Evolutionary conservation across 1,140 invertebrate species (phyloP), one percentile per base, ranked within the genome.

Genomic region (Sitobion miscanthi): DNA sequence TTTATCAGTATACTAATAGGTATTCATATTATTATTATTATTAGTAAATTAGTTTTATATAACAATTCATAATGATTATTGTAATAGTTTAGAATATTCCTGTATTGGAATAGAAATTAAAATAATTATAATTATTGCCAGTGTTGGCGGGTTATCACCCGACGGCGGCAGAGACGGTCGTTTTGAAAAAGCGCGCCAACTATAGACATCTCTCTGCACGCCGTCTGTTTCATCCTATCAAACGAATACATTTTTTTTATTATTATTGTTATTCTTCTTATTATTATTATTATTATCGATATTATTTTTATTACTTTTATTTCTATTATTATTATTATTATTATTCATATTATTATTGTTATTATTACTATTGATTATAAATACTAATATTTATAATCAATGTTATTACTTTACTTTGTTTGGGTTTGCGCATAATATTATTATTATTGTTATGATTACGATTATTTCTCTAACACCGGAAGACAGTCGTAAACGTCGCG

Each of bases 181-280:
- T 77, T 89, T 89, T 42, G 49, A 89, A 89, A 89, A 89, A 89
- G 88, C 88, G 52, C 88, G 88, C 88, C 88, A 89, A 89, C 49
- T 38, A 14, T 23, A 35, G 23, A 42, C 38, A 86, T 45, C 85
- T 25, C 42, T 30, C 62, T 25, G 9, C n/a, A 25, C 47, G 49
- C 9, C 23, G 45, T 52, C 3, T 83, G 35, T 45, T 85, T 85
- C 42, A 9, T 85, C 23, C 42, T 45, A 20, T 23, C 38, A 85
- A 85, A 45, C 2, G 2, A 85, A 85, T 45, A 85, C 30, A 20
- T 0, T 52, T 52, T 20, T 52, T 3, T 52, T 52, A 52, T 52
- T 52, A 52, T 52, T 17, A 3, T 14, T 14, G 3, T 52, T 52
- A 42, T 83, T 21, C 25, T 83, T 35, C 1, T 35, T 82, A 0